These are phyloP conservation scores for Agrotis clavis DNA, from an alignment of 2,888 invertebrate genomes.

Conservation along the genomic window DNA sequence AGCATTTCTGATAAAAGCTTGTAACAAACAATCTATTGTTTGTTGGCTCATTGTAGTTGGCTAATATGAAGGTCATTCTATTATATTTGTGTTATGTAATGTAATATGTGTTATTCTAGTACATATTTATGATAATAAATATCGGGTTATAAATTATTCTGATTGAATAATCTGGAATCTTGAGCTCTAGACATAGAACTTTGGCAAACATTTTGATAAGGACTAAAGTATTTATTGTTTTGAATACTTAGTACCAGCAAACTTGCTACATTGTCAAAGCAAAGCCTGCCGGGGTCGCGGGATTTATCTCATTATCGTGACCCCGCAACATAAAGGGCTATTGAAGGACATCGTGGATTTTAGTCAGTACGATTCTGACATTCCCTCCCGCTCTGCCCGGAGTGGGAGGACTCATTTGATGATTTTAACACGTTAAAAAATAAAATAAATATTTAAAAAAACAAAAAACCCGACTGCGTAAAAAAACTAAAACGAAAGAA, in stretches of 20 bases:
- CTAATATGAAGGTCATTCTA: constrained; percentile 9
- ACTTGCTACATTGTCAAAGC: constrained; percentile 11
- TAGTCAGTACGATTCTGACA: no score
- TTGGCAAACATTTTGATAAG: not conserved
- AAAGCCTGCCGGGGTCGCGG: no score
- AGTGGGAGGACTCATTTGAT: no score
- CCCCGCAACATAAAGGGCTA: no score
- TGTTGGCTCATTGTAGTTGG: constrained; percentile 9
- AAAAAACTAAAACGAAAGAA: no score
- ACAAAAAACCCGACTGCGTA: no score
- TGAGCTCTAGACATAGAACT: not conserved
- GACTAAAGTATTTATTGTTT: constrained; percentile 22
- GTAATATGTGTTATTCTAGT: constrained; percentile 6
- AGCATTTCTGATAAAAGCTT: constrained; percentile 11
- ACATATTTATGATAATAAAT: constrained; percentile 1
- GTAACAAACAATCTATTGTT: constrained; percentile 32
- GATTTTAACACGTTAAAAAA: no score
- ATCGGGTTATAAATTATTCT: not conserved
- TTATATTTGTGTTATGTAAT: not conserved
- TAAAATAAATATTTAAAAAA: no score
- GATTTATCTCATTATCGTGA: no score
- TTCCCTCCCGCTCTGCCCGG: no score
- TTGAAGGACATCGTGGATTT: no score
- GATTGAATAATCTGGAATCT: not conserved
- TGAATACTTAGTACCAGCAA: constrained; percentile 16